Base-by-base conservation (phyloP, 2,113 vertebrate species). In the Pitta sordida region DNA sequence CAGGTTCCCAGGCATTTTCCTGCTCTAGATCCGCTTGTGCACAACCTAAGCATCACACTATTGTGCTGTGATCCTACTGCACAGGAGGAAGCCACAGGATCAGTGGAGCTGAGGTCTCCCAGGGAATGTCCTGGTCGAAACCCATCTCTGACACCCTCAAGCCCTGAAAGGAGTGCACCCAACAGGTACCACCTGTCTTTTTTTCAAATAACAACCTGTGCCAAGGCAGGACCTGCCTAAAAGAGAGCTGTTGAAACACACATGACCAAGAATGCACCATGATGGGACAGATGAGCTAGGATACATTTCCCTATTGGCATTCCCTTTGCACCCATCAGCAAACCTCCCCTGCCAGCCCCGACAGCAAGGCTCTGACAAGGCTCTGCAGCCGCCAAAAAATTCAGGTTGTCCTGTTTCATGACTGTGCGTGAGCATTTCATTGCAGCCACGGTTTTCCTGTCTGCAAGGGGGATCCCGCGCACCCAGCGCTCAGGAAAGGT, bases 251-350 rank as follows among this genome's bases (percentile, higher is more conserved):
- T 46, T 53, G 37, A 53, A 39, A 34, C 10, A 37, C 8, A 11
- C 5, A 0, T 3, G 12, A 20, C 41, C 29, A 34, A 53, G 17
- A 44, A 55, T 0, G 0, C 2, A 36, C 29, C 21, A 24, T 0
- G 1, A 13, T 7, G 30, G 44, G 62, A 69, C 11, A 34, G 32
- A 58, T 1, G 8, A 77, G 52, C 0, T 4, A 60, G 14, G 26
- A 63, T 27, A 65, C 6, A 16, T 8, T 37, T n/a, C 36, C 4
- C 43, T 6, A 22, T 7, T 17, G 55, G n/a, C 11, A 21, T 26
- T 26, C 11, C 30, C 36, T 39, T 30, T n/a, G n/a, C 27, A 17
- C 13, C 11, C 26, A 23, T 18, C 56, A 19, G 41, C 60, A 41
- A 18, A 11, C 19, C 5, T 10, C 22, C 30, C 4, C 13, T 3